These are phyloP conservation scores for Notocelia uddmanniana DNA, from an alignment of 2,888 invertebrate species.

Conservation along the genomic window DNA sequence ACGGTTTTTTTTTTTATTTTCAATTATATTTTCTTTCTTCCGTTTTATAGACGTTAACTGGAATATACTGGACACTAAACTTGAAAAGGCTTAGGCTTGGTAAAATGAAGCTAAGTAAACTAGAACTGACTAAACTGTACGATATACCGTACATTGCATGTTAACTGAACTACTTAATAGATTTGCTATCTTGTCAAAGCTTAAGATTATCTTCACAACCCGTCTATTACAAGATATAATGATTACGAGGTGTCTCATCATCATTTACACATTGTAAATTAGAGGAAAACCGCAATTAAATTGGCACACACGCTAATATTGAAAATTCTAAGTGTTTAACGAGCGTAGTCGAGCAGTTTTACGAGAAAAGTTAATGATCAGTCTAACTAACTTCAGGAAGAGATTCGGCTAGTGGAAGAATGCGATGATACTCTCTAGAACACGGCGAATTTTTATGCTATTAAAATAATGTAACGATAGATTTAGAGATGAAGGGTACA, in stretches of 20 bases:
- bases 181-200: too few relatives aligned
- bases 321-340: slow-evolving; percentile 6
- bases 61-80: too few relatives aligned
- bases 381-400: not conserved
- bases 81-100: too few relatives aligned
- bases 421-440: slow-evolving; percentile 9
- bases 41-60: too few relatives aligned
- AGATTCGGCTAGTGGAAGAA: not conserved
- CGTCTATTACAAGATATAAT: not conserved
- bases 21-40: too few relatives aligned
- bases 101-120: too few relatives aligned
- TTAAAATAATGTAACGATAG: too few relatives aligned
- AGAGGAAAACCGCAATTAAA: slow-evolving; percentile 39
- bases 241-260: not conserved
- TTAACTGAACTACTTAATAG: too few relatives aligned
- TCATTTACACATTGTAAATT: slow-evolving; percentile 5
- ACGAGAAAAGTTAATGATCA: slow-evolving; percentile 18
- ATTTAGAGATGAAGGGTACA: too few relatives aligned
- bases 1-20: too few relatives aligned
- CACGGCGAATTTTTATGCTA: not conserved
- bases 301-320: slow-evolving; percentile 8
- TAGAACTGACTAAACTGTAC: too few relatives aligned
- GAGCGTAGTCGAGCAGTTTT: slow-evolving; percentile 32
- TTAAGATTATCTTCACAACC: not conserved
- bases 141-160: too few relatives aligned